Evolutionary conservation across 2,888 invertebrate species (phyloP).

Genomic region (Microchrysa polita): DNA sequence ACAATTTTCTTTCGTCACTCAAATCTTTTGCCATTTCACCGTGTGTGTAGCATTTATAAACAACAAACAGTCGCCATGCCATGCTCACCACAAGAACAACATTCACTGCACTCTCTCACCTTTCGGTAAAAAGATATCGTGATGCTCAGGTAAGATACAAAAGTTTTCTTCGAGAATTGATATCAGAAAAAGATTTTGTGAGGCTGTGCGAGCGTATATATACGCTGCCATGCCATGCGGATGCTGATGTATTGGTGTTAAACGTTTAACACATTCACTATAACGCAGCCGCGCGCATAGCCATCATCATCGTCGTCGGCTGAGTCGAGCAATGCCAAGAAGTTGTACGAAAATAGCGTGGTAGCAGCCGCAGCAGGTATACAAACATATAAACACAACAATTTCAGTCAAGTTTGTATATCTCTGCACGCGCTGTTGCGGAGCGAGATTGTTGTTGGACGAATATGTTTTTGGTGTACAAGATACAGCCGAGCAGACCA

Average conservation of each 20-base stretch:
- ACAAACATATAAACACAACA: too few species aligned
- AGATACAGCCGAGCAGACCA: too few species aligned
- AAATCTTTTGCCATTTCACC: slow-evolving; percentile 8
- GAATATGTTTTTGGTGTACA: background rate
- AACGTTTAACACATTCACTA: slow-evolving; percentile 26
- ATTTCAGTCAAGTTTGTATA: too few species aligned
- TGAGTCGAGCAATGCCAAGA: background rate
- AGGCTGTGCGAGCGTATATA: background rate
- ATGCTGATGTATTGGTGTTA: slow-evolving; percentile 34
- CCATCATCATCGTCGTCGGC: background rate
- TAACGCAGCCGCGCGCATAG: background rate
- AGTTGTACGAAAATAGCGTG: background rate
- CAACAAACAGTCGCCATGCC: too few species aligned
- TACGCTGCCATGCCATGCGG: background rate
- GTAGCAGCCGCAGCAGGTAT: too few species aligned
- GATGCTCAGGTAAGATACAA: slow-evolving; percentile 43
- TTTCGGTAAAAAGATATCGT: slow-evolving; percentile 31
- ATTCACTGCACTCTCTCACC: slow-evolving; percentile 39
- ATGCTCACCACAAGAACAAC: slow-evolving; percentile 10
- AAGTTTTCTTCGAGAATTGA: background rate
- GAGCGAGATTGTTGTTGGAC: background rate
- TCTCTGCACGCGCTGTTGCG: background rate
- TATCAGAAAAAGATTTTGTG: slow-evolving; percentile 20
- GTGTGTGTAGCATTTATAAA: slow-evolving; percentile 23
- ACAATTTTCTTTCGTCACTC: background rate